Evolutionary conservation across 2,113 vertebrate species (phyloP), one percentile per base, ranked within the genome.

Genomic region (Boleophthalmus pectinirostris): DNA sequence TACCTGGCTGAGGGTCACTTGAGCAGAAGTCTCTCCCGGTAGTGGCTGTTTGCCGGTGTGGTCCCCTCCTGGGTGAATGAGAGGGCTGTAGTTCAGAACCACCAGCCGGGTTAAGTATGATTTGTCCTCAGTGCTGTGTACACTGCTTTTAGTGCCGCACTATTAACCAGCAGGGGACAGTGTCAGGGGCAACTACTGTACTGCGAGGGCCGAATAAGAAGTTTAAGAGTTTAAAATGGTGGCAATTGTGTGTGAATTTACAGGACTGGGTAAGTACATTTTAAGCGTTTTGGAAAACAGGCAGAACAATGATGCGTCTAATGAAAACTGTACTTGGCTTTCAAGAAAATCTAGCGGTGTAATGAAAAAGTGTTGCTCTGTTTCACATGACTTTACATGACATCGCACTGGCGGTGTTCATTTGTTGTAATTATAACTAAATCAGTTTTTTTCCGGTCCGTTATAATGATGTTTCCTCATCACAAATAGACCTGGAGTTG

Each of bases 21-120:
- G 18, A 18, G 11, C 43, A 18, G 38, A 16, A n/a, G 14, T 14
- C 16, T 29, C 46, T 15, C 4, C 69, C 24, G 56, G 23, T 25
- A 61, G 18, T 47, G 20, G 57, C 43, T 46, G 3, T 23, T n/a
- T 8, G 33, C 33, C 23, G 20, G 10, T 38, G 10, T 10, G 23
- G 13, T 23, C 56, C 25, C 56, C 23, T 58, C 56, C 20, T 64
- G 58, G 1, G 58, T 61, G 58, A 61, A 15, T 20, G 58, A 61
- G 58, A 43, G 33, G 20, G 33, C 20, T 5, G 33, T 20, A 18
- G 20, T 20, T 38, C 61, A 4, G 38, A 33, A 20, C 33, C 61
- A 38, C 61, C 61, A 64, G 61, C 61, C 33, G 61, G 18, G 61
- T 64, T 64, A 64, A 64, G 61, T 64, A 63, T 63, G 60, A 63